Evolutionary conservation across 2,113 vertebrate genomes (phyloP).

Genomic region (Aleadryas rufinucha): DNA sequence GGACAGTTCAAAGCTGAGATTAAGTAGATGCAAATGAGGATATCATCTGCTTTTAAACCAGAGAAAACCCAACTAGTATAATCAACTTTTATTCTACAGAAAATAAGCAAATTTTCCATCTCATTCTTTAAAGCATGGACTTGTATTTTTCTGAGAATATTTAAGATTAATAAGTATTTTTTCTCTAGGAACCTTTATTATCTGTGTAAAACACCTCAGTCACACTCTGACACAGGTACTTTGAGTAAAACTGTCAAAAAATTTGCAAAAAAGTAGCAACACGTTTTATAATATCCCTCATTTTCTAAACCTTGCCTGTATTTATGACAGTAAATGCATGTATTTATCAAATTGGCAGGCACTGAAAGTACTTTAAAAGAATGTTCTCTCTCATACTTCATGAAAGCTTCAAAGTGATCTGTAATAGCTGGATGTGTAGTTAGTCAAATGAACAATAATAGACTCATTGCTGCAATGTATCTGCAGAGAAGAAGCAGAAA

Average conservation of each 20-base stretch:
- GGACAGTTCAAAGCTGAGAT: not conserved
- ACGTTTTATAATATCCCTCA: not conserved
- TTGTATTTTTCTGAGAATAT: not conserved
- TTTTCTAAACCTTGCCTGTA: constrained; percentile 13
- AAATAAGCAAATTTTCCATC: not conserved
- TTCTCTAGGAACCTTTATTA: not conserved
- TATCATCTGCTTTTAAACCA: not conserved
- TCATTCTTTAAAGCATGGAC: not conserved
- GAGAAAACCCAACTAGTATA: not conserved
- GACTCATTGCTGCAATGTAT: not conserved
- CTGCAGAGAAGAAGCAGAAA: not conserved
- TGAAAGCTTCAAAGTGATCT: constrained; percentile 25
- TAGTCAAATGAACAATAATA: constrained; percentile 26
- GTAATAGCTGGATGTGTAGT: not conserved
- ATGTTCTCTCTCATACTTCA: not conserved
- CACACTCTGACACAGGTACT: not conserved
- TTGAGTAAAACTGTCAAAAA: not conserved
- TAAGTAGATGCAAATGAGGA: not conserved
- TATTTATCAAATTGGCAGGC: constrained; percentile 38
- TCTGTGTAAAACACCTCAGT: not conserved
- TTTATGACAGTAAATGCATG: constrained; percentile 18
- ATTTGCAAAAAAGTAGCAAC: not conserved
- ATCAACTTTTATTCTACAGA: not conserved
- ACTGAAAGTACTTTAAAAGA: constrained; percentile 11
- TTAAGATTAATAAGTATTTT: not conserved